Conservation (phyloP, 2,113 vertebrate genomes). For the Coryphaenoides rupestris region DNA sequence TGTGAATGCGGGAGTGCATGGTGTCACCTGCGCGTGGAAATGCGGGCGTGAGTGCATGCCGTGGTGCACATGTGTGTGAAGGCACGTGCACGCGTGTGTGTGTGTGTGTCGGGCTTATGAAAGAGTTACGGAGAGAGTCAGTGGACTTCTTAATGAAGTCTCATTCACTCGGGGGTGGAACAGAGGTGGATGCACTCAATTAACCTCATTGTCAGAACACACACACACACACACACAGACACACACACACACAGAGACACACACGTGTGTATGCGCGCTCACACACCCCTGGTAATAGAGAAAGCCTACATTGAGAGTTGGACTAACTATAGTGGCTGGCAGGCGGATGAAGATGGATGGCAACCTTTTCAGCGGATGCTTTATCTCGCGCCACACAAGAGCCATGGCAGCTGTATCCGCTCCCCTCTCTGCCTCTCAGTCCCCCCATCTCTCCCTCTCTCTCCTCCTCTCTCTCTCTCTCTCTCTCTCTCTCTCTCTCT, state of each 20-base stretch:
- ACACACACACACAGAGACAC: conserved; percentile 33
- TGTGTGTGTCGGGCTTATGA: not conserved
- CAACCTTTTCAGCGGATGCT: conserved; percentile 62
- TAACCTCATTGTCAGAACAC: conserved; percentile 31
- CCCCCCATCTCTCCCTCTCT: not conserved
- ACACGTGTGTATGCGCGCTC: conserved; percentile 8
- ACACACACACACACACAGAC: conserved; percentile 12
- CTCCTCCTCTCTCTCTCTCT: conserved; percentile 23
- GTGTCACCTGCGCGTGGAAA: too few species aligned
- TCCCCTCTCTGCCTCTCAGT: conserved; percentile 22
- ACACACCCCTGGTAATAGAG: conserved; percentile 27
- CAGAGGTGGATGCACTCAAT: conserved; percentile 60
- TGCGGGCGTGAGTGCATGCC: too few species aligned
- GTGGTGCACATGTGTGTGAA: not conserved
- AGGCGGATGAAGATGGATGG: conserved; percentile 70
- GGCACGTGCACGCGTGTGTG: too few species aligned
- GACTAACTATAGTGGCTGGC: conserved; percentile 62
- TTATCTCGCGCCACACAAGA: conserved; percentile 58
- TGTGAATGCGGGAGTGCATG: too few species aligned
- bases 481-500: conserved; percentile 4
- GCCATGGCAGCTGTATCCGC: conserved; percentile 47
- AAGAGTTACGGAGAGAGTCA: conserved; percentile 25
- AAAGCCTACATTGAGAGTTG: conserved; percentile 52
- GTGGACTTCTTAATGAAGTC: conserved; percentile 58
- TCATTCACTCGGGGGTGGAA: conserved; percentile 40